A percentile compares a stretch with the other conserved stretches of the same genome.
Conservation (phyloP, 2,113 vertebrate species). For the Mirza zaza region DNA sequence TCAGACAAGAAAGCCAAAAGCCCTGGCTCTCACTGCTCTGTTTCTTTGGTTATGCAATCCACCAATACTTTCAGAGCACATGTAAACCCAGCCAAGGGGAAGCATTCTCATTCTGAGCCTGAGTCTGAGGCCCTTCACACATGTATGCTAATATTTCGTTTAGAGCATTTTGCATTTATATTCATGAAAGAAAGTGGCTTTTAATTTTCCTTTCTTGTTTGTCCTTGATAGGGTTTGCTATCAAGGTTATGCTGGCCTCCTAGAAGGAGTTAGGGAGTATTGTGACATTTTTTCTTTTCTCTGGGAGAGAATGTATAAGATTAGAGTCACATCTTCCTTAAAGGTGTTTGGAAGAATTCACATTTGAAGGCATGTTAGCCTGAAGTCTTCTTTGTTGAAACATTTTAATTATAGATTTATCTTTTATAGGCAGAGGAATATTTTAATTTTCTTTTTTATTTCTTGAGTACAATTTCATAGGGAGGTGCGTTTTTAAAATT, state of each 20-base stretch:
- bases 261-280: slow-evolving; percentile 10
- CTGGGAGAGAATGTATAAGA: background rate
- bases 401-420: slow-evolving; percentile 46
- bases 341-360: slow-evolving; percentile 51
- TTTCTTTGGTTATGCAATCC: background rate
- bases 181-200: slow-evolving; percentile 64
- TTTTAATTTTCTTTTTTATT: slow-evolving; percentile 5
- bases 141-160: slow-evolving; percentile 63
- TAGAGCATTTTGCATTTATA: slow-evolving; percentile 69
- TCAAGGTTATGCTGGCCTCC: slow-evolving; percentile 58
- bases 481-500: background rate
- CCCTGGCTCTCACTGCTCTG: background rate
- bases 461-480: background rate
- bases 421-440: slow-evolving; percentile 21
- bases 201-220: slow-evolving; percentile 70
- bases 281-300: slow-evolving; percentile 34
- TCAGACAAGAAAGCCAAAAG: background rate
- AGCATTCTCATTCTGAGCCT: background rate
- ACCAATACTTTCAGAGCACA: background rate
- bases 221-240: slow-evolving; percentile 60
- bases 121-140: background rate
- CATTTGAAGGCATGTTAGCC: slow-evolving; percentile 44
- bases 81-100: background rate
- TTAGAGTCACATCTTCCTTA: slow-evolving; percentile 31
- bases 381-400: slow-evolving; percentile 49